phyloP scores from a whole-genome alignment of 30 jellyfish, hydroid and myxozoan genomes.

The Catostylus mosaicus region DNA sequence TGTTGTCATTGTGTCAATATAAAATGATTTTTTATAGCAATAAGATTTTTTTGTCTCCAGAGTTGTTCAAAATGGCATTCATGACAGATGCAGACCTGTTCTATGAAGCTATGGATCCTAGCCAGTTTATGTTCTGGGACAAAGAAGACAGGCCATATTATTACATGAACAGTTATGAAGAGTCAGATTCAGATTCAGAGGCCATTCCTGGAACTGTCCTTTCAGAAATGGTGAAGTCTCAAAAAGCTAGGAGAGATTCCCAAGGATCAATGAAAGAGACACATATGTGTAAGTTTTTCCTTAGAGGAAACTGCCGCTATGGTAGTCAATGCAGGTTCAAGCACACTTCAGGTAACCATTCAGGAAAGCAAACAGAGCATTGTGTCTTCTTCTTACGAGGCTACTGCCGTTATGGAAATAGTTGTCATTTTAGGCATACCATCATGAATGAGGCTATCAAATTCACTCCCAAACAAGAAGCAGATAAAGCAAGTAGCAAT shows the following conservation, averaged over 20 bases:
- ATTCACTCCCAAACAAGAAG: neutral
- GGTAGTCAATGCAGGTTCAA: conserved; percentile 45
- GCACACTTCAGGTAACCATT: conserved; percentile 9
- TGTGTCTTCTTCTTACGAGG: conserved; percentile 59
- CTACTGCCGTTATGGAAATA: conserved; percentile 58
- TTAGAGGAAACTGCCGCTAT: conserved; percentile 55
- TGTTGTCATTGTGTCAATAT: neutral
- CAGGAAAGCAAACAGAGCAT: neutral
- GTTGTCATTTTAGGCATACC: conserved; percentile 50
- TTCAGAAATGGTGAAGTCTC: conserved; percentile 19
- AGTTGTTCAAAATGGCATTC: conserved; percentile 26
- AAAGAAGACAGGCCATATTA: conserved; percentile 50
- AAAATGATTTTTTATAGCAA: neutral
- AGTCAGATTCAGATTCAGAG: conserved; percentile 43
- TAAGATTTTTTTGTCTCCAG: neutral
- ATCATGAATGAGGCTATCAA: neutral
- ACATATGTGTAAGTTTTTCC: conserved; percentile 48
- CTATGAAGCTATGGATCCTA: conserved; percentile 32
- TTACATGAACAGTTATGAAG: conserved; percentile 15
- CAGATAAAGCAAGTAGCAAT: neutral
- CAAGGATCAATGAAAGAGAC: neutral
- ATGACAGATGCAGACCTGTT: conserved; percentile 25
- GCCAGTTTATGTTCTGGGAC: conserved; percentile 61
- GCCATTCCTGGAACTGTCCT: conserved; percentile 59
- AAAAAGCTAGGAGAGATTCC: conserved; percentile 9